Evolutionary conservation across 2,113 vertebrate species (phyloP).

Genomic region (Cepphus grylle): DNA sequence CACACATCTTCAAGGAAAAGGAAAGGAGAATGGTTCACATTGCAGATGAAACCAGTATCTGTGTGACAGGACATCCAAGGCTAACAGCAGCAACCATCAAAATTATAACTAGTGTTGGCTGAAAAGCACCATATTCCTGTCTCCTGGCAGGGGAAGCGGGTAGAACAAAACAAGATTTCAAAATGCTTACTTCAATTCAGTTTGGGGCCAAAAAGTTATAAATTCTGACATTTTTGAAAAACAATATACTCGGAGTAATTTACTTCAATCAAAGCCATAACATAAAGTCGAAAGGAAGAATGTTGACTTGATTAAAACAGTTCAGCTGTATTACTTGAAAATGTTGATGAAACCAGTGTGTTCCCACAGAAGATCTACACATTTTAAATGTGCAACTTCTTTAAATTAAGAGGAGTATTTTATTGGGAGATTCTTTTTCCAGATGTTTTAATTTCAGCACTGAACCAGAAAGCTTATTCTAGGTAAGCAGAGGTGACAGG

Average conservation of each 20-base stretch:
- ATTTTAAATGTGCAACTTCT: conserved; percentile 8
- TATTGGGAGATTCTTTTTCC: conserved; percentile 23
- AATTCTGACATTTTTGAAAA: conserved; percentile 26
- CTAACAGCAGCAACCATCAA: not conserved
- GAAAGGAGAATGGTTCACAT: not conserved
- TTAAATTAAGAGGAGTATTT: conserved; percentile 34
- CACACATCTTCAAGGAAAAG: not conserved
- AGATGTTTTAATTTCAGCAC: conserved; percentile 28
- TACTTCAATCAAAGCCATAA: conserved; percentile 36
- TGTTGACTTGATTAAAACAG: conserved; percentile 49
- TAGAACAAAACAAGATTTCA: conserved; percentile 18
- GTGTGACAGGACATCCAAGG: not conserved
- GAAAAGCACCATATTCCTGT: not conserved
- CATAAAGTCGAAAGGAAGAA: conserved; percentile 29
- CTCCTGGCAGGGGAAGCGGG: not conserved
- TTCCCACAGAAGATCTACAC: not conserved
- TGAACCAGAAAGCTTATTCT: not conserved
- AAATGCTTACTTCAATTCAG: not conserved
- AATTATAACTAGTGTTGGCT: not conserved
- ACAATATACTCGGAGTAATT: conserved; percentile 4
- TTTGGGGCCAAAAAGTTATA: not conserved
- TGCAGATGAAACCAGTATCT: not conserved
- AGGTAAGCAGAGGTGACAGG: conserved; percentile 3
- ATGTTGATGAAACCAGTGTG: conserved; percentile 56
- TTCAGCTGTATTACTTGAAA: not conserved